Conservation (phyloP, 1,140 invertebrate species). For the Neotoxoptera formosana region DNA sequence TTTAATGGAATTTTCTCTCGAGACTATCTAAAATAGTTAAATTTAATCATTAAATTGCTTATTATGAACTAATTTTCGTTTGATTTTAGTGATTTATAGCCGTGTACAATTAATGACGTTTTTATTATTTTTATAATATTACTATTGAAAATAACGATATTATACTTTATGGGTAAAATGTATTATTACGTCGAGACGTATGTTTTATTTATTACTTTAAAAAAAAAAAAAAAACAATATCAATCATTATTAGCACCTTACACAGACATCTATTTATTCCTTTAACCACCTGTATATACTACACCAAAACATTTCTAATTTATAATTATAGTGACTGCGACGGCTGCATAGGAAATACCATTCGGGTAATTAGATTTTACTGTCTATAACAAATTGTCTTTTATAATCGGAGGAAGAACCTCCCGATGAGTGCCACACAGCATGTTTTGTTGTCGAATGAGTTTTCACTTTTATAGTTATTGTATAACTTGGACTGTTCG, state of each 20-base stretch:
- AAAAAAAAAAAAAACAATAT: background rate
- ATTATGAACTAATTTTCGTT: background rate
- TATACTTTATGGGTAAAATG: background rate
- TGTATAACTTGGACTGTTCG: background rate
- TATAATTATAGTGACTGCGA: background rate
- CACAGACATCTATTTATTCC: background rate
- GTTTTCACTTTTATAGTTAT: slow-evolving; percentile 45
- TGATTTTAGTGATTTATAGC: background rate
- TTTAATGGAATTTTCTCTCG: background rate
- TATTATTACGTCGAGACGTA: background rate
- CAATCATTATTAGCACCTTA: background rate
- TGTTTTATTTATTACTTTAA: background rate
- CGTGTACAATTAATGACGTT: background rate
- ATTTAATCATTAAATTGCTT: background rate
- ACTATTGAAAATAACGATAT: background rate
- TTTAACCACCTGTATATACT: background rate
- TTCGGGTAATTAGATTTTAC: background rate
- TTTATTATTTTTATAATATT: background rate
- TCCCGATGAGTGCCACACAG: background rate
- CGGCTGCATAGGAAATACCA: background rate
- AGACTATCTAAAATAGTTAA: background rate
- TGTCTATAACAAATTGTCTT: background rate
- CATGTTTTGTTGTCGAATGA: background rate
- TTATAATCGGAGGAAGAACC: slow-evolving; percentile 35
- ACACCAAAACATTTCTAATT: background rate